Base-by-base conservation (phyloP, 1,140 invertebrate genomes). In the Cyphomyrmex costatus region DNA sequence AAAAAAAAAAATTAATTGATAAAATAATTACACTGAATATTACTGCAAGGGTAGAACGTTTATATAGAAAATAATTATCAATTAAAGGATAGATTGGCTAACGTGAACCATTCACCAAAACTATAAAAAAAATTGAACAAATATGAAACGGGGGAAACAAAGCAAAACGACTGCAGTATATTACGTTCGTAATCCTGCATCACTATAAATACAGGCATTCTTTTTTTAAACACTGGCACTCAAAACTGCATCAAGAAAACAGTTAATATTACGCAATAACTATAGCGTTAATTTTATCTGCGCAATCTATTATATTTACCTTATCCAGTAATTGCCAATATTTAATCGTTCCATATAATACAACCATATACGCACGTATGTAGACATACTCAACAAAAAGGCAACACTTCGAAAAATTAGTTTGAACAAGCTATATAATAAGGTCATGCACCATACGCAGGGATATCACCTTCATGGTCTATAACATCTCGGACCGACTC, bases 401-500 rank as follows among this genome's bases (percentile, higher is more conserved):
- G 21, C 68, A 71, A 73, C 79, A 83, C 14, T 74, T 74, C 46
- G 79, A 87, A 86, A 71, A 89, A 78, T 79, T 36, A 74, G 21
- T 73, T 60, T 51, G 24, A 73, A 49, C 21, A 79, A 82, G 78
- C 58, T 24, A n/a, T n/a, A n/a, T n/a, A 70, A 36, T 71, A 83
- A 56, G 77, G 36, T 89, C 89, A 90, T 90, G 88, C 89, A 86
- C 27, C 79, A 88, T 73, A 87, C 65, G 79, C 68, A n/a, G 88
- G 71, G 53, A 90, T 76, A 33, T 82, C 36, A 74, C 70, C 49
- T 90, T 90, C 89, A 85, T 90, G 89, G 88, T 58, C 78, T 86
- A 83, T 74, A 83, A 3, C n/a, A 7, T 61, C 24, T 77, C 10
- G 36, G 36, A 2, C 36, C 36, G 36, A 42, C 36, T 77, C 36